Conservation (phyloP, 2,888 invertebrate genomes). For the Plebejus argus region DNA sequence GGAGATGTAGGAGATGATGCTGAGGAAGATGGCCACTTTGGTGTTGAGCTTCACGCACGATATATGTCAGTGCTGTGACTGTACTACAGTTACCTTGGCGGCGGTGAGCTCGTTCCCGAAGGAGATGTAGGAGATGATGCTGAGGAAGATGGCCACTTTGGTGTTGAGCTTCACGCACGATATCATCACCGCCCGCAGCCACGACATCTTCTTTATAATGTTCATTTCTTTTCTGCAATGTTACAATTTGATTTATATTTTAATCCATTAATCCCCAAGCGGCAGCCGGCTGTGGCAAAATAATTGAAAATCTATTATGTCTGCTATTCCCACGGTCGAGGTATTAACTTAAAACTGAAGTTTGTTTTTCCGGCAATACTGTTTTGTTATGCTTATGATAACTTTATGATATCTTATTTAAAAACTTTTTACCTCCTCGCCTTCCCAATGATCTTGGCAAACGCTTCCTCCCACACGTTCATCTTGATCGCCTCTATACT, state of each 20-base stretch:
- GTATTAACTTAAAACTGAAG: too few relatives aligned
- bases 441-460: slow-evolving; percentile 85
- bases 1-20: slow-evolving; percentile 85
- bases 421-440: slow-evolving; percentile 82
- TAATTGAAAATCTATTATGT: too few relatives aligned
- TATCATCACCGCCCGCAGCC: slow-evolving; percentile 84
- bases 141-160: slow-evolving; percentile 88
- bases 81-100: slow-evolving; percentile 67
- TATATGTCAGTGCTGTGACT: slow-evolving; percentile 50
- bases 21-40: slow-evolving; percentile 88
- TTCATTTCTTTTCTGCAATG: slow-evolving; percentile 83
- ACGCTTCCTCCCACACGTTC: slow-evolving; percentile 93
- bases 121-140: slow-evolving; percentile 85
- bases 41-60: slow-evolving; percentile 89
- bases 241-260: slow-evolving; percentile 35
- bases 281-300: too few relatives aligned
- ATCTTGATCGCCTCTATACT: slow-evolving; percentile 94
- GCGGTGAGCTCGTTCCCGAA: slow-evolving; percentile 85
- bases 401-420: too few relatives aligned
- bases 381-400: too few relatives aligned
- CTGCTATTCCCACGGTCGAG: too few relatives aligned
- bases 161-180: slow-evolving; percentile 89
- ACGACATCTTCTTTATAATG: slow-evolving; percentile 84
- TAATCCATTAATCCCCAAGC: too few relatives aligned
- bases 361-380: too few relatives aligned